A percentile compares a stretch with the other conserved stretches of the same genome.
Conservation (phyloP, 2,888 invertebrate genomes). For the Vesta saturnalis region DNA sequence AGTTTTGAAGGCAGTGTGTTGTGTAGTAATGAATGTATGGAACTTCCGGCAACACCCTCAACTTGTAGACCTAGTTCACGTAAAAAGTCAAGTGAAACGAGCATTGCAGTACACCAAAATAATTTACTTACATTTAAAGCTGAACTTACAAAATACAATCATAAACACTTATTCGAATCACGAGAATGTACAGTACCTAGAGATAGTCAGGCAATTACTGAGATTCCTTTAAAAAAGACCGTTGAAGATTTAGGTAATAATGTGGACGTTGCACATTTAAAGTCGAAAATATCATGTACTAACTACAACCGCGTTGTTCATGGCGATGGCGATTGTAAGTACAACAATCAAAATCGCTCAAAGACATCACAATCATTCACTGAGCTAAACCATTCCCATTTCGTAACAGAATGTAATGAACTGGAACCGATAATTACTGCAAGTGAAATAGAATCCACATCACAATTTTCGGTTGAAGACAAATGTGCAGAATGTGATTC, state of each 20-base stretch:
- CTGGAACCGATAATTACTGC: background rate
- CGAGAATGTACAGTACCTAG: background rate
- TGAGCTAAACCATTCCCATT: background rate
- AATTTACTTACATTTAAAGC: no score
- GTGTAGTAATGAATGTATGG: constrained; percentile 1
- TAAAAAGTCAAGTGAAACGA: no score
- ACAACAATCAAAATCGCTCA: background rate
- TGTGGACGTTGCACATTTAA: no score
- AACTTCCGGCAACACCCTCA: background rate
- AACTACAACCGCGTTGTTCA: background rate
- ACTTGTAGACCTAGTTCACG: background rate
- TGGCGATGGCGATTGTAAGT: background rate
- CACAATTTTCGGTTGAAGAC: no score
- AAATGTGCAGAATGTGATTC: background rate
- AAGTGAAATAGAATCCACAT: no score
- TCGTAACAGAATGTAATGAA: background rate
- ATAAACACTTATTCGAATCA: no score
- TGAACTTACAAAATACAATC: no score
- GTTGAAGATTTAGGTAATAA: no score
- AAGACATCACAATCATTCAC: background rate
- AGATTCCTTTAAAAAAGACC: no score
- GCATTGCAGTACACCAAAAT: no score
- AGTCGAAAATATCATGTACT: no score
- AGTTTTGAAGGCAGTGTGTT: background rate
- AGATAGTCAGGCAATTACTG: no score